A percentile compares a stretch with the other conserved stretches of the same genome.
These are phyloP conservation scores for Myotis findleyi DNA, from an alignment of 2,797 vertebrate genomes.

Conservation along the genomic window DNA sequence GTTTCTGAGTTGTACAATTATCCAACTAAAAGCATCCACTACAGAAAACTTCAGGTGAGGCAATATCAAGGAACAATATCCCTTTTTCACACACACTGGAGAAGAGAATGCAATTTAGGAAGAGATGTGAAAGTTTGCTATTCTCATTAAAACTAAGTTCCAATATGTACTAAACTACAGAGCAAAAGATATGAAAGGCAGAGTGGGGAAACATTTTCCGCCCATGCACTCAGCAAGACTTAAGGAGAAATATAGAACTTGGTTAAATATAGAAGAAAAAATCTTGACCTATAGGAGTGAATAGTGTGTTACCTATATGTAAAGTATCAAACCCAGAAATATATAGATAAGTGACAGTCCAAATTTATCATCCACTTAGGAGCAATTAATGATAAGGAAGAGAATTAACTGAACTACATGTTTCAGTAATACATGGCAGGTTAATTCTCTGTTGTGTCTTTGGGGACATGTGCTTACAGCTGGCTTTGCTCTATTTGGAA, in stretches of 20 bases:
- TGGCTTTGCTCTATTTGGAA: conserved; percentile 20
- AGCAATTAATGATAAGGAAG: not conserved
- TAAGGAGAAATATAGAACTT: not conserved
- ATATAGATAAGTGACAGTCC: not conserved
- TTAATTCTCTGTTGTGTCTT: not conserved
- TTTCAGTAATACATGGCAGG: not conserved
- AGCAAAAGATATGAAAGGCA: conserved; percentile 21
- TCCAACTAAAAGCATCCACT: not conserved
- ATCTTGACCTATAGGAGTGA: not conserved
- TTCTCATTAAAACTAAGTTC: conserved; percentile 57
- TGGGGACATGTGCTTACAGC: not conserved
- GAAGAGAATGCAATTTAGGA: conserved; percentile 24
- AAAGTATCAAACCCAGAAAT: not conserved
- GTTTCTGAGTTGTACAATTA: not conserved
- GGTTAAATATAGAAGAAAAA: not conserved
- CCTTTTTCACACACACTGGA: not conserved
- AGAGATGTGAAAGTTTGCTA: conserved; percentile 23
- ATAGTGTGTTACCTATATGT: not conserved
- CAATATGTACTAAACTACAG: conserved; percentile 6
- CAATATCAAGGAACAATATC: not conserved
- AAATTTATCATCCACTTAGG: not conserved
- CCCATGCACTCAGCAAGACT: not conserved
- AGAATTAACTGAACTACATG: not conserved
- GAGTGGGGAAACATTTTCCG: conserved; percentile 2
- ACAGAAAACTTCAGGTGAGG: conserved; percentile 27